Evolutionary conservation across 2,888 invertebrate genomes (phyloP).

Genomic region (Cosmia trapezina): DNA sequence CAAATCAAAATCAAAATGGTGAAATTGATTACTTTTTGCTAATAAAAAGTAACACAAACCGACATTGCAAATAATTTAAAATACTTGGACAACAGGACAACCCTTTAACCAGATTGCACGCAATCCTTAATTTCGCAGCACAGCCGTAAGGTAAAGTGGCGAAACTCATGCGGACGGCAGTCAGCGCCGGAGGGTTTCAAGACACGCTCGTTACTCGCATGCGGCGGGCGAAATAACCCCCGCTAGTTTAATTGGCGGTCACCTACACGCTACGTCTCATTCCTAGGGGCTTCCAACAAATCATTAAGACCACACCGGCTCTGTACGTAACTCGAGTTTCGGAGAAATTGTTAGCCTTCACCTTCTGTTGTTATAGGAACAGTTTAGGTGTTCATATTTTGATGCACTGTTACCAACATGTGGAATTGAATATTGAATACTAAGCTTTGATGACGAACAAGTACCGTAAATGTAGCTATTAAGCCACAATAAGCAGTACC

Average conservation of each 20-base stretch:
- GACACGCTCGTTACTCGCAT: constrained; percentile 79
- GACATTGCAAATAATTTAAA: too few relatives aligned
- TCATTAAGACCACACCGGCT: constrained; percentile 44
- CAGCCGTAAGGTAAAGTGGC: constrained; percentile 20
- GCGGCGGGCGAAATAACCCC: constrained; percentile 75
- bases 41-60: too few relatives aligned
- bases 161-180: constrained; percentile 33
- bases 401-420: not conserved
- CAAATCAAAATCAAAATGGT: too few relatives aligned
- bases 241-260: constrained; percentile 81
- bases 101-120: not conserved
- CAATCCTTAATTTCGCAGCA: constrained; percentile 12
- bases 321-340: constrained; percentile 15
- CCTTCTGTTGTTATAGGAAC: not conserved
- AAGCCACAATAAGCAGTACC: not conserved
- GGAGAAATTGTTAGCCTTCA: constrained; percentile 29
- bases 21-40: too few relatives aligned
- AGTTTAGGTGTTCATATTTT: not conserved
- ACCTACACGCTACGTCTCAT: constrained; percentile 66
- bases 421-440: not conserved
- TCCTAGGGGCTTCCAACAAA: constrained; percentile 33
- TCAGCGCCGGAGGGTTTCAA: constrained; percentile 58
- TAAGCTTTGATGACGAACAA: not conserved
- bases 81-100: not conserved
- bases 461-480: not conserved